Conservation (phyloP, 2,113 vertebrate genomes). For the Crypturellus undulatus region DNA sequence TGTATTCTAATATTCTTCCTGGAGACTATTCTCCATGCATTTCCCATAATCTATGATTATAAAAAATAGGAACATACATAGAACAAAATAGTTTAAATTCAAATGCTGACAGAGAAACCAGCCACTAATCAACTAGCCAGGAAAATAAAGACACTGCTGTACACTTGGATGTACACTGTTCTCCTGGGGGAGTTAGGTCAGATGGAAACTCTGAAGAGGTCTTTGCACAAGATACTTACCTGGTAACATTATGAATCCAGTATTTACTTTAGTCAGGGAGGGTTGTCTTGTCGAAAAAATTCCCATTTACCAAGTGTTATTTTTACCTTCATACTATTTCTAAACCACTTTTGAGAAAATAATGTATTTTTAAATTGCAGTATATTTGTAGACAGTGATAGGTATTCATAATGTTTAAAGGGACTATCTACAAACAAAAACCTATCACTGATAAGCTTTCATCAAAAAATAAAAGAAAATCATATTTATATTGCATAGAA, state of each 20-base stretch:
- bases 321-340: background rate
- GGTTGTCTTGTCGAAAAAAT: background rate
- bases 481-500: background rate
- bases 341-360: background rate
- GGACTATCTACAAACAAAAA: background rate
- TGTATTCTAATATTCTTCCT: background rate
- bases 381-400: background rate
- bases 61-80: background rate
- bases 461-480: background rate
- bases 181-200: background rate
- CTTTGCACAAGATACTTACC: background rate
- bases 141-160: background rate
- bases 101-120: background rate
- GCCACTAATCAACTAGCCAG: background rate
- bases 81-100: background rate
- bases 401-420: background rate
- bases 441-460: background rate
- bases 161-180: background rate
- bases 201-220: background rate
- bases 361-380: background rate
- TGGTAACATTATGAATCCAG: background rate
- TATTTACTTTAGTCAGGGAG: accelerated
- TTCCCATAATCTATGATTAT: background rate
- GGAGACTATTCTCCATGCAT: background rate
- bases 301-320: background rate